Percentiles rank a stretch among this genome's conserved stretches.
Conservation (phyloP, 2,797 vertebrate genomes). For the Enteromius afrohamiltoni region DNA sequence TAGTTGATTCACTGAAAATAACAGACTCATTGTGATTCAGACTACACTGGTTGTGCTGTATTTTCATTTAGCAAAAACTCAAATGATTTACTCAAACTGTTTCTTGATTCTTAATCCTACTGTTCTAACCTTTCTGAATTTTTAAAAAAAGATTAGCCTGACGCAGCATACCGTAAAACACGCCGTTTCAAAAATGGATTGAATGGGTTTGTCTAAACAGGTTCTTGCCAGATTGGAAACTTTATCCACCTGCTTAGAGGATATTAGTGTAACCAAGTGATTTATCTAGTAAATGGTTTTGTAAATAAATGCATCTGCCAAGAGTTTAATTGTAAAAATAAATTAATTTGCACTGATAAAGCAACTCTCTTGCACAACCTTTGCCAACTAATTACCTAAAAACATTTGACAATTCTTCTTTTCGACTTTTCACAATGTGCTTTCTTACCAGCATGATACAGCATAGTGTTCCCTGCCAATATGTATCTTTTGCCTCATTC, state of each 20-base stretch:
- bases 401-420: neutral
- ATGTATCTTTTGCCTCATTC: constrained; percentile 19
- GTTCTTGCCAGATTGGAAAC: neutral
- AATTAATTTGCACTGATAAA: neutral
- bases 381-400: constrained; percentile 37
- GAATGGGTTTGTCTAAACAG: neutral
- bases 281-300: constrained; percentile 11
- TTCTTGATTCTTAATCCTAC: neutral
- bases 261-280: neutral
- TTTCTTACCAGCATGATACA: neutral
- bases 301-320: constrained; percentile 31
- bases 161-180: neutral
- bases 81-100: neutral
- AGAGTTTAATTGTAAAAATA: constrained; percentile 29
- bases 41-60: neutral
- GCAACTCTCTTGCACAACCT: constrained; percentile 10
- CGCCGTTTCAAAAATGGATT: neutral
- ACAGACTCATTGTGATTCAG: neutral
- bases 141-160: neutral
- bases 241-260: neutral
- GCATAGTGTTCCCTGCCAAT: constrained; percentile 14
- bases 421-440: neutral
- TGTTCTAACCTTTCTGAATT: neutral
- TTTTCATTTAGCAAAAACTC: neutral
- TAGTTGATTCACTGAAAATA: neutral